A percentile compares a stretch with the other conserved stretches of the same genome.
Conservation (phyloP, 1,140 invertebrate genomes). For the silkworm (Bombyx mori) region ASM3026992v2 NC_085115.1:12792501-12793000, state of each 20-base stretch:
- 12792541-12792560: slow-evolving; percentile 9
- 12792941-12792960: slow-evolving; percentile 31
- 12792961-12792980: too few relatives aligned
- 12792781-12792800: slow-evolving; percentile 31
- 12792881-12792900: slow-evolving; percentile 44
- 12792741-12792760: slow-evolving; percentile 34
- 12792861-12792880: slow-evolving; percentile 56
- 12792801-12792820: slow-evolving; percentile 60
- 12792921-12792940: slow-evolving; percentile 58
- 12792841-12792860: slow-evolving; percentile 54
- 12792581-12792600: not conserved
- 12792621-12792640: slow-evolving; percentile 12
- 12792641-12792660: slow-evolving; percentile 15
- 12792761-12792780: slow-evolving; percentile 22
- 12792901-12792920: slow-evolving; percentile 37
- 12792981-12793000: too few relatives aligned
- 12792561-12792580: not conserved
- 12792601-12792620: slow-evolving; percentile 15
- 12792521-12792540: slow-evolving; percentile 32
- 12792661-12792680: not conserved
- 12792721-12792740: slow-evolving; percentile 71
- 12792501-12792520: slow-evolving; percentile 60
- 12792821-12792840: slow-evolving; percentile 64
- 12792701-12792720: slow-evolving; percentile 58
- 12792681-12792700: slow-evolving; percentile 23